Base-by-base conservation (phyloP, 2,888 invertebrate species). In the Melinopterus prodromus region DNA sequence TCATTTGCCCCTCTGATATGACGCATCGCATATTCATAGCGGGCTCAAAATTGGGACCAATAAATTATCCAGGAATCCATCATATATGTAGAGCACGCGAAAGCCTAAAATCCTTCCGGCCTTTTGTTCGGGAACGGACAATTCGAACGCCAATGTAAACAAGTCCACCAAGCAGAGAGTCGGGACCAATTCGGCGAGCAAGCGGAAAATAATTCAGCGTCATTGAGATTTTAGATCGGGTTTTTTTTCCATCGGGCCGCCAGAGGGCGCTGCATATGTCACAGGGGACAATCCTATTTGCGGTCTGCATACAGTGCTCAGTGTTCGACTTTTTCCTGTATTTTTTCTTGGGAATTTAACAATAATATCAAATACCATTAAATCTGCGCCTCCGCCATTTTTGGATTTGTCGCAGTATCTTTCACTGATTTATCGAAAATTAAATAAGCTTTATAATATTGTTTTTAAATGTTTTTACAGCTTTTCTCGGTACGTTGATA, bases 181-280 rank as follows among this genome's bases (percentile, higher is more conserved):
- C 26, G 53, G 53, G 53, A 9, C 53, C 53, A 53, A 53, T 12
- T 7, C 53, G 5, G 53, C 7, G 53, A 7, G 53, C 9, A 53
- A 53, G 5, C 53, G 53, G 12, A 71, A 71, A 14, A 15, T 26
- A 71, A 71, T 74, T 35, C 9, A 74, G 37, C 35, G 37, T 74
- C 74, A 74, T 74, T 74, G 74, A 74, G 74, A 74, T 16, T 74
- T 74, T 74, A 74, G 37, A 74, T n/a, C n/a, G 74, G 35, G 9
- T 74, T 74, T 71, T 71, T 71, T n/a, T 74, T n/a, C n/a, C 12
- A 26, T 35, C 74, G 74, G 37, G 53, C 12, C 53, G 53, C 0
- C 12, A 53, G 53, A 12, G 9, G 53, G 53, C 53, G 53, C 53
- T 53, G 36, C 74, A 74, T 26, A 74, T 74, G 74, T 74, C 74